Conservation (phyloP, 1,140 invertebrate species). For the Zaprionus ghesquierei region DNA sequence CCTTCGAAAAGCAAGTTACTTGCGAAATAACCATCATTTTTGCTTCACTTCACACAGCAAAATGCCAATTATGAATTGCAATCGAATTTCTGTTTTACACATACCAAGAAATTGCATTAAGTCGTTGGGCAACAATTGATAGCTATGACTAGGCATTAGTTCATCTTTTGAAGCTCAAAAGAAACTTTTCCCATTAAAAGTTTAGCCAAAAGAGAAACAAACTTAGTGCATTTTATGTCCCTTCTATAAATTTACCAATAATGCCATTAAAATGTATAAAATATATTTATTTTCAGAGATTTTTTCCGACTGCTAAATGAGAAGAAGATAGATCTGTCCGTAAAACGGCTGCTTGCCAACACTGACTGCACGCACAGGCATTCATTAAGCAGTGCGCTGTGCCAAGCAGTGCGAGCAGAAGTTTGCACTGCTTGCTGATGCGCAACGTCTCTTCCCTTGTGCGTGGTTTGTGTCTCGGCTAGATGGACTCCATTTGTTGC, state of each 20-base stretch:
- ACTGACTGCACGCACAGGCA: too few species aligned
- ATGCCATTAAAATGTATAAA: too few species aligned
- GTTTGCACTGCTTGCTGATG: slow-evolving; percentile 13
- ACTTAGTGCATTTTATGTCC: not conserved
- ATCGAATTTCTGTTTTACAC: not conserved
- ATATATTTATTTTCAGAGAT: too few species aligned
- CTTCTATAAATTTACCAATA: too few species aligned
- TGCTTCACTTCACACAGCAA: not conserved
- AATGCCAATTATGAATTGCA: not conserved
- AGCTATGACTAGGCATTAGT: not conserved
- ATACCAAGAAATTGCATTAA: not conserved
- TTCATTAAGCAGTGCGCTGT: not conserved
- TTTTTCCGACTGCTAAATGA: too few species aligned
- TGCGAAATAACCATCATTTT: not conserved
- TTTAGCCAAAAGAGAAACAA: not conserved
- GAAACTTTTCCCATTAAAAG: not conserved
- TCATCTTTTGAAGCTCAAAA: not conserved
- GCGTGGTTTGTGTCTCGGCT: slow-evolving; percentile 46
- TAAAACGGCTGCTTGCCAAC: too few species aligned
- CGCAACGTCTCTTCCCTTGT: not conserved
- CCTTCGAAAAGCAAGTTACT: not conserved
- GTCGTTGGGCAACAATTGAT: not conserved
- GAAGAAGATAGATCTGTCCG: too few species aligned
- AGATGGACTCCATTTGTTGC: not conserved
- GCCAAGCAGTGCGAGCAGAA: slow-evolving; percentile 14